Conservation (phyloP, 2,113 vertebrate species). For the Crotophaga sulcirostris region DNA sequence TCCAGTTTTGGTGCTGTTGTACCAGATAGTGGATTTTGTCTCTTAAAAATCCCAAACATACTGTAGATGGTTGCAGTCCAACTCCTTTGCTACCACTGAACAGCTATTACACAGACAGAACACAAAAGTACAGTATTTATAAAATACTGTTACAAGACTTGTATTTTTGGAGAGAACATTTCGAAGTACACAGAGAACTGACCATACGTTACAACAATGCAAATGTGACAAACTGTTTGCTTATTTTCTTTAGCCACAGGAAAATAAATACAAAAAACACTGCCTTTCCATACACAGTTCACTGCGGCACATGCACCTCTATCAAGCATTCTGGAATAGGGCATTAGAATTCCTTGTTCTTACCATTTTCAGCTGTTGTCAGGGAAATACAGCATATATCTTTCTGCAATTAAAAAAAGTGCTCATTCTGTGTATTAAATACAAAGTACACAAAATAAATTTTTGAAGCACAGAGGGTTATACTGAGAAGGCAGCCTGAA, state of each 20-base stretch:
- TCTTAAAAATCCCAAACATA: not conserved
- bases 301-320: constrained; percentile 77
- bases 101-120: constrained; percentile 40
- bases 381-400: constrained; percentile 59
- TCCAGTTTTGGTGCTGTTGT: not conserved
- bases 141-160: constrained; percentile 56
- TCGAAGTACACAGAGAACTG: constrained; percentile 61
- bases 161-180: constrained; percentile 64
- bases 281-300: constrained; percentile 68
- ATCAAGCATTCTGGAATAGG: constrained; percentile 41
- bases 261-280: constrained; percentile 76
- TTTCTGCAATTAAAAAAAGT: constrained; percentile 83
- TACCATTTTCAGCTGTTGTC: constrained; percentile 55
- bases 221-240: constrained; percentile 51
- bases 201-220: constrained; percentile 60
- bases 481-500: constrained; percentile 87
- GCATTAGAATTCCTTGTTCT: constrained; percentile 61
- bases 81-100: constrained; percentile 31
- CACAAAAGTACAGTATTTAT: constrained; percentile 60
- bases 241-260: constrained; percentile 59
- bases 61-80: not conserved
- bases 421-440: constrained; percentile 90
- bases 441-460: constrained; percentile 91
- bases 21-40: not conserved
- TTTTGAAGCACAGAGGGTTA: constrained; percentile 83